phyloP scores from a whole-genome alignment of 2,113 vertebrate species.

The Tachuris rubrigastra region DNA sequence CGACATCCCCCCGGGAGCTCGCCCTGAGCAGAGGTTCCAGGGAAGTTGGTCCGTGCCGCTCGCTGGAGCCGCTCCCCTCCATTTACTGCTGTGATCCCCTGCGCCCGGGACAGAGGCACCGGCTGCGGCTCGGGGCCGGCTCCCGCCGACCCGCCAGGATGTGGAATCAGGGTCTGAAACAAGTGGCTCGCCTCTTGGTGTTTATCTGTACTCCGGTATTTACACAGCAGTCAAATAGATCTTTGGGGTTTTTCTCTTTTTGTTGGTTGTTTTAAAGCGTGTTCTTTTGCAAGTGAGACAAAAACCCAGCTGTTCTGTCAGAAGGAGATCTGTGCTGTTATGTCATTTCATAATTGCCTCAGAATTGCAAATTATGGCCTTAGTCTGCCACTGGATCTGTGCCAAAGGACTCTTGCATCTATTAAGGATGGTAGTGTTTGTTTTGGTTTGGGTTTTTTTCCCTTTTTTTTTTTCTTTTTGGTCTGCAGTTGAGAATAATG shows the following conservation, averaged over 20 bases:
- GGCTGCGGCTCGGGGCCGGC: background rate
- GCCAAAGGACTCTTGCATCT: slow-evolving; percentile 17
- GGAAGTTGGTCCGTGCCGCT: background rate
- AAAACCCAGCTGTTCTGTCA: background rate
- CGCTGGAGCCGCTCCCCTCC: background rate
- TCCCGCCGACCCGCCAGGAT: background rate
- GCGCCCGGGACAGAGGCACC: background rate
- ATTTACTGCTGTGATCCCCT: background rate
- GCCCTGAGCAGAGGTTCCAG: background rate
- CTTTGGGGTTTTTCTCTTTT: background rate
- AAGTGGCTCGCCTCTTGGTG: background rate
- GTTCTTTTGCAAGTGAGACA: background rate
- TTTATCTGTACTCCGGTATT: background rate
- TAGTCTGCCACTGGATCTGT: background rate
- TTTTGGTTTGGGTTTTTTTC: background rate
- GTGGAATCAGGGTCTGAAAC: background rate
- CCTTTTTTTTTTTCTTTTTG: background rate
- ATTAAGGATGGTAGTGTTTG: background rate
- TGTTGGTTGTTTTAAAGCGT: background rate
- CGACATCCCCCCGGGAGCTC: background rate
- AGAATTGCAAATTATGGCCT: slow-evolving; percentile 30
- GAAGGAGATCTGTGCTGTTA: slow-evolving; percentile 23
- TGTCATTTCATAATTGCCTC: slow-evolving; percentile 48
- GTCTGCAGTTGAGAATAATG: background rate
- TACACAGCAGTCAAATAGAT: background rate